Evolutionary conservation across 2,797 vertebrate species (phyloP).

Genomic region (Thripadectes ignobilis): DNA sequence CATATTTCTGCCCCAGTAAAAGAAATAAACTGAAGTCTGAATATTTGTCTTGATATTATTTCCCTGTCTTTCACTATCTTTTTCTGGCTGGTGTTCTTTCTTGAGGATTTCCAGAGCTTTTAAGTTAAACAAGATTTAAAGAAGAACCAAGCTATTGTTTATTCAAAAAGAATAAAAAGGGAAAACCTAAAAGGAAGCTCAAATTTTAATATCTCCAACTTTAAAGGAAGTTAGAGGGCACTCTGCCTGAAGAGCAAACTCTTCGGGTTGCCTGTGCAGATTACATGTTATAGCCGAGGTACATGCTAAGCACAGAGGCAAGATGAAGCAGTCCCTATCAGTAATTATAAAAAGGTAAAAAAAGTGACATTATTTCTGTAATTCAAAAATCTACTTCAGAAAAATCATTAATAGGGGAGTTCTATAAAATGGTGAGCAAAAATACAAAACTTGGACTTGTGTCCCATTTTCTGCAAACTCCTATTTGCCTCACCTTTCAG

Average conservation of each 20-base stretch:
- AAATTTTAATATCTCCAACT: not conserved
- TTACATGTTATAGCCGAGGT: not conserved
- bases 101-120: not conserved
- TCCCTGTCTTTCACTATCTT: not conserved
- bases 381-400: not conserved
- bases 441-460: not conserved
- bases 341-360: not conserved
- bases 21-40: not conserved
- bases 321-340: not conserved
- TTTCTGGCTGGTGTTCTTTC: not conserved
- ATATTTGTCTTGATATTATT: not conserved
- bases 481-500: not conserved
- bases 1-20: not conserved
- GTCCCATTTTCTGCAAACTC: not conserved
- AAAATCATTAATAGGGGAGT: not conserved
- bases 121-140: not conserved
- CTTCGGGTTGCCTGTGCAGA: not conserved
- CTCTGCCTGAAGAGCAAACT: not conserved
- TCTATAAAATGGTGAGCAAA: not conserved
- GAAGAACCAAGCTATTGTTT: not conserved
- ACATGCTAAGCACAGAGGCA: not conserved
- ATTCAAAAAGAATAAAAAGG: not conserved
- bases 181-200: not conserved
- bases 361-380: not conserved
- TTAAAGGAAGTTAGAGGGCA: not conserved